Conservation (phyloP, 2,888 invertebrate genomes). For the Ichneumoninae sp. region DNA sequence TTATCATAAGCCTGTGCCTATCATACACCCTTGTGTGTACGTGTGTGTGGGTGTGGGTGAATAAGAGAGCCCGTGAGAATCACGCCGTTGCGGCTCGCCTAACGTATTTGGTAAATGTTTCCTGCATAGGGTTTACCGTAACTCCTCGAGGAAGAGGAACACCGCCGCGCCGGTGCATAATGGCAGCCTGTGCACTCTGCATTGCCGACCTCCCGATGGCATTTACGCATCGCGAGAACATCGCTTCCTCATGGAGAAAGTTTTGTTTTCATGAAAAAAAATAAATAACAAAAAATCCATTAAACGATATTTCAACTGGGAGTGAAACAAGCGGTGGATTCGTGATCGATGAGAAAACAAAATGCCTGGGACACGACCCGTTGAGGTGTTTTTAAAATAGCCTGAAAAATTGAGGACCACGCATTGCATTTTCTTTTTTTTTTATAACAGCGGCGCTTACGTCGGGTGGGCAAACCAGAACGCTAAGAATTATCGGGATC, state of each 20-base stretch:
- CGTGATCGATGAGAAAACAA: no score
- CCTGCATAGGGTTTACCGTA: constrained; percentile 34
- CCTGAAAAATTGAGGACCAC: no score
- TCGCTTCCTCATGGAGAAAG: not conserved
- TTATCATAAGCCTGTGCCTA: constrained; percentile 2
- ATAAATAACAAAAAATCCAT: not conserved
- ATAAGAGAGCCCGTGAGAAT: constrained; percentile 62
- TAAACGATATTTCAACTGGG: no score
- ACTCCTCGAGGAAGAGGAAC: constrained; percentile 10
- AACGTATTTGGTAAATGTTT: constrained; percentile 67
- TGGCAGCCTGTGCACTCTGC: not conserved
- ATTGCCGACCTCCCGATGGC: not conserved
- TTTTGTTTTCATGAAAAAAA: not conserved
- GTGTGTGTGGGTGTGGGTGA: constrained; percentile 22
- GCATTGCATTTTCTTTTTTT: no score
- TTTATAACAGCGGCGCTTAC: no score
- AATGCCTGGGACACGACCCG: no score
- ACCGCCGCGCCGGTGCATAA: not conserved
- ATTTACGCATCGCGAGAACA: not conserved
- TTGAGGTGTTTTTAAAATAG: no score
- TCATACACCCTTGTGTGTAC: not conserved
- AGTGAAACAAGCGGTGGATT: no score
- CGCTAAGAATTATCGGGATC: no score
- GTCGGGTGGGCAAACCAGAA: no score
- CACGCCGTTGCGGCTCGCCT: constrained; percentile 53